Evolutionary conservation across 2,888 invertebrate species (phyloP), one percentile per base, ranked within the genome.

Genomic region (Stenodema calcarata): DNA sequence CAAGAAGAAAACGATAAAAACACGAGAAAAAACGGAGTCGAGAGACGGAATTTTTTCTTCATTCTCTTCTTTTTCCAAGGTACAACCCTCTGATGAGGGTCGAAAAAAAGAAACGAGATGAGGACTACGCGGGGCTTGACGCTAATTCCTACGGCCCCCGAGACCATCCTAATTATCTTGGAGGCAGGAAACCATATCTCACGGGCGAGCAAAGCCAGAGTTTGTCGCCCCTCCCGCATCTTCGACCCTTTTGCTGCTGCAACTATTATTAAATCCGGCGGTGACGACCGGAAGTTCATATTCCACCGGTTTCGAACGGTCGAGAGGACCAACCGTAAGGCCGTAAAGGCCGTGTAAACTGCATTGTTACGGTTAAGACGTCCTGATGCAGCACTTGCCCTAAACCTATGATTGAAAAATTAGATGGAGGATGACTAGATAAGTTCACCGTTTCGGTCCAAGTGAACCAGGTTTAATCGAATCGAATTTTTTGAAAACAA

Each of bases 111-210:
- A 44, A 42, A n/a, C 44, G 42, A 23, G 44, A 27, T 62, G 28
- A 35, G 35, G 18, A 75, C 35, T 27, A 50, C 27, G 50, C 79
- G 79, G 47, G 50, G 50, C 54, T 50, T 23, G 80, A 54, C 50
- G 80, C 80, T 80, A 80, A 80, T 80, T 80, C 80, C 78, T 16
- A 78, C 41, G 78, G 78, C 14, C 18, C 78, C 27, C 2, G 62
- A 30, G 35, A 28, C 73, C 73, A 16, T 69, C 86, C 86, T 86
- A 86, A 86, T 86, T 86, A 86, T 86, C 86, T 79, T 62, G 79
- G 86, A 78, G 62, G 86, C 86, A 86, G 86, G 86, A 86, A 86
- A 70, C 86, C 79, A 86, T 86, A 86, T 86, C 79, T 86, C 79
- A 86, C 86, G 86, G 79, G 35, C 62, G 78, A 62, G 85, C 78